Evolutionary conservation across 2,888 invertebrate genomes (phyloP), one percentile per base, ranked within the genome.

Genomic region (Athrips mouffetella): DNA sequence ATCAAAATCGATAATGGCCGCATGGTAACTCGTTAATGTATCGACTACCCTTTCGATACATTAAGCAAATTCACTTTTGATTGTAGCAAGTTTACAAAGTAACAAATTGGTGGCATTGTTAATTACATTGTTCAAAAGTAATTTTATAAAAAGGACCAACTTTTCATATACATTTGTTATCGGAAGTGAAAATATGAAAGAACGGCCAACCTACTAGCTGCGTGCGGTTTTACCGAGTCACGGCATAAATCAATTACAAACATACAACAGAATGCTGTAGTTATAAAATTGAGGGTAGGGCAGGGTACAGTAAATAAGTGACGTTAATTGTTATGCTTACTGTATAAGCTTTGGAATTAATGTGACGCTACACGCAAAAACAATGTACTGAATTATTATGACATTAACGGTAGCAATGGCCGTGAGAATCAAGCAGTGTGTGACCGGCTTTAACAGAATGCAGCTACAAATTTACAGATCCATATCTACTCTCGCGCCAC

Each of bases 401-500:
- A 41, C 41, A 41, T 41, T 41, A 41, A 25, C 27, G 18, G 18
- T 49, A 35, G 40, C 45, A 27, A 20, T 35, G 18, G 16, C 21
- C 41, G 46, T 50, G 50, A 27, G 50, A 50, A 33, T 5, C 23
- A n/a, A 18, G 44, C 44, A 10, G 42, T 40, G 60, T 68, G 71
- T 68, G 68, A 67, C 65, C 60, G 55, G 53, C 59, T n/a, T n/a
- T 58, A 18, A 55, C 61, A 8, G 20, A 16, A n/a, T n/a, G n/a
- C 53, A 52, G 48, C 46, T 53, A 48, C 53, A 49, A 57, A 53
- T 53, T 37, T 48, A 50, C 52, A 50, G 79, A 80, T 80, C 53
- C 58, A 55, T 69, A 73, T 73, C 75, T 54, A 62, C 67, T 69
- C 71, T 65, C 64, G 62, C 59, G 58, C 66, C 65, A 70, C 80